A percentile compares a stretch with the other conserved stretches of the same genome.
Conservation (phyloP, 2,797 vertebrate species). For the Coregonus sp. region DNA sequence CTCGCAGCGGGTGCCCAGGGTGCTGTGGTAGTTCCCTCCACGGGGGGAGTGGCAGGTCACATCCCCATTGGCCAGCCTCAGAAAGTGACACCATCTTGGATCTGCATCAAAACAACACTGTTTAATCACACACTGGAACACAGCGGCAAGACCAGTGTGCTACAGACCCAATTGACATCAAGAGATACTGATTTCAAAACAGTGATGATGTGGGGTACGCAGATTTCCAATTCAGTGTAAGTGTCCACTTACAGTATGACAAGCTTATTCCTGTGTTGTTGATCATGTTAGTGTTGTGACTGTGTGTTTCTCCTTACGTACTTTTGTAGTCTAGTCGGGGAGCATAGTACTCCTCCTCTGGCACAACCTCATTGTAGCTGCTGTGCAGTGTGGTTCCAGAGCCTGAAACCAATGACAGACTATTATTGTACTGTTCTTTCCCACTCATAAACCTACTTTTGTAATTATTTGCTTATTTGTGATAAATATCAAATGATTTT, state of each 20-base stretch:
- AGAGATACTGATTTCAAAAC: no score
- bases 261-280: no score
- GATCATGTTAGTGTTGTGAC: neutral
- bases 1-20: constrained; percentile 86
- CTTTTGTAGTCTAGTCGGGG: constrained; percentile 81
- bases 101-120: constrained; percentile 65
- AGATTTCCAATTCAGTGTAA: neutral
- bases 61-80: constrained; percentile 84
- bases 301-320: constrained; percentile 37
- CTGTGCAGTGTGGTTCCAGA: constrained; percentile 74
- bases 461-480: neutral
- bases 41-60: constrained; percentile 84
- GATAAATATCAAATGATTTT: neutral
- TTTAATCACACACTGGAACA: constrained; percentile 1
- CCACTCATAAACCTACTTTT: neutral
- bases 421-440: constrained; percentile 3
- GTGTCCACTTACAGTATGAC: no score
- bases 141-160: no score
- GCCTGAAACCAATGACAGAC: constrained; percentile 66
- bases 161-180: neutral
- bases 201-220: no score
- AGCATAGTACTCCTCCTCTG: constrained; percentile 63
- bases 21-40: constrained; percentile 81
- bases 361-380: constrained; percentile 76
- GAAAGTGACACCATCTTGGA: constrained; percentile 86